Base-by-base conservation (phyloP, 1,140 invertebrate species). In the Hycleus cichorii region DNA sequence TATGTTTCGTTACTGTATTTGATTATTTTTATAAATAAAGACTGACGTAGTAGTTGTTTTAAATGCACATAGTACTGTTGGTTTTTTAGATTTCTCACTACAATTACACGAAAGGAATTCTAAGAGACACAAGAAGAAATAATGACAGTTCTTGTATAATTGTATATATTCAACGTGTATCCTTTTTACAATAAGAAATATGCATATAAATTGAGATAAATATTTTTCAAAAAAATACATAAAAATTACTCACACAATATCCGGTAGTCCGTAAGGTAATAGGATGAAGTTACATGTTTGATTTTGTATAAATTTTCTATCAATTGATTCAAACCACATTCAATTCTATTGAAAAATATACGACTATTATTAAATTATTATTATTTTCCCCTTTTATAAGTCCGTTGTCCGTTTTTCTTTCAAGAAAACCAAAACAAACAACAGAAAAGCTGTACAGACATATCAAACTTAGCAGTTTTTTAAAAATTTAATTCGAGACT, bases 391-490 rank as follows among this genome's bases (percentile, higher is more conserved):
- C 18, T 2, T 32, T 5, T 32, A 32, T 7, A 32, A 4, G 32
- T 32, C 7, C 0, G 4, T 32, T 32, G 32, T 32, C 7, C 0
- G 4, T 32, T 32, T 32, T 32, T 32, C 7, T 32, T 32, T 32
- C 7, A 32, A 32, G 7, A 32, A 4, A 32, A 32, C 32, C 4
- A 32, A 32, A 32, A 32, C 32, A 32, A 32, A 32, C 2, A 32
- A 32, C 7, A 46, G 46, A 4, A 44, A 45, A 45, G 46, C 12
- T 44, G 3, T 53, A 24, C 50, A 42, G 18, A 52, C 46, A 9
- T 49, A 49, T 49, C 48, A 32, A 49, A 25, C 48, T 49, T 26
- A 49, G 26, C 26, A 11, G 48, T 39, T 49, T 49, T 38, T 32
- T 2, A 32, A 32, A 32, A 32, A 32, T 32, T 32, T 32, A 32